Conservation (phyloP, 2,888 invertebrate species). For the Drosophila testacea region DNA sequence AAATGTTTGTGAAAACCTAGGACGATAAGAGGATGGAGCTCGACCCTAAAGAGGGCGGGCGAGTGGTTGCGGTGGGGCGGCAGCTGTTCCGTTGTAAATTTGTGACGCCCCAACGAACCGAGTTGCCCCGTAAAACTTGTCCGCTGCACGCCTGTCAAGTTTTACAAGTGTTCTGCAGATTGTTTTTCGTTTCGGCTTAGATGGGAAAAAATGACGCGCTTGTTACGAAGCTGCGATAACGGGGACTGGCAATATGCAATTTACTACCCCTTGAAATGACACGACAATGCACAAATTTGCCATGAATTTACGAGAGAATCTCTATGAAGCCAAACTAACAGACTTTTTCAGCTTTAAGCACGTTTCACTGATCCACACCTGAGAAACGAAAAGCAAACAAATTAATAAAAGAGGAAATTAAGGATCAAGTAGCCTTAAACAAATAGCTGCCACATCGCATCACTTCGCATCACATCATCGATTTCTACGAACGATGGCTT, state of each 20-base stretch:
- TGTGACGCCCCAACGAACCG: conserved; percentile 57
- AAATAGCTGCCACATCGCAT: too few relatives aligned
- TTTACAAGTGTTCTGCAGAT: conserved; percentile 77
- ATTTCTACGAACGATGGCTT: too few relatives aligned
- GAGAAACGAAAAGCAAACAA: neutral
- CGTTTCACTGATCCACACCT: neutral
- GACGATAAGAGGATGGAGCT: neutral
- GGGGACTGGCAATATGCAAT: conserved; percentile 60
- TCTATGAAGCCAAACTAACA: neutral
- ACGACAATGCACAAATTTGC: conserved; percentile 17
- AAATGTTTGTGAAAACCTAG: conserved; percentile 70
- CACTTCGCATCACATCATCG: too few relatives aligned
- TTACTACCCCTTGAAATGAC: conserved; percentile 39
- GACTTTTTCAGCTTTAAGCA: neutral
- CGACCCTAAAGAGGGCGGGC: neutral
- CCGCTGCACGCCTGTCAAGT: conserved; percentile 79
- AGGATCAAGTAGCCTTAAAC: too few relatives aligned
- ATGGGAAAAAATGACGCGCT: conserved; percentile 50
- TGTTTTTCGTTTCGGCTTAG: conserved; percentile 63
- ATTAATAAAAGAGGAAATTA: too few relatives aligned
- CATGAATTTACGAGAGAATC: neutral
- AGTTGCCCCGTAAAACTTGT: conserved; percentile 70
- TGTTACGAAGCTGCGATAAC: conserved; percentile 66
- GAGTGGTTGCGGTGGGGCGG: conserved; percentile 23
- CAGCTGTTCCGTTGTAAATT: conserved; percentile 60